A percentile compares a stretch with the other conserved stretches of the same genome.
These are phyloP conservation scores for Abrostola triplasia DNA, from an alignment of 2,888 invertebrate species.

Conservation along the genomic window DNA sequence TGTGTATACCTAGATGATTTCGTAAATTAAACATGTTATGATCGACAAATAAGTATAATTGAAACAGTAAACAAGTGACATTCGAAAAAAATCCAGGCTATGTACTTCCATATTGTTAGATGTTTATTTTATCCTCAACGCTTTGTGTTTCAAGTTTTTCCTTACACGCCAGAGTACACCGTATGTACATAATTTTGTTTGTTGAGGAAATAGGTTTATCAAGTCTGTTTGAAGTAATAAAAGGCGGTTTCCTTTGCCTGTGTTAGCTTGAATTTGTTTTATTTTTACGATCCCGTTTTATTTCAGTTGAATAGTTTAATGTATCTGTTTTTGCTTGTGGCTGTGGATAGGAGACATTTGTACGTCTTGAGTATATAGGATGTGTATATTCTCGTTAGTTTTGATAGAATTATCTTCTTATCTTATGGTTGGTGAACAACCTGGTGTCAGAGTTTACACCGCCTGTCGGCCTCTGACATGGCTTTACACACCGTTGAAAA, in stretches of 20 bases:
- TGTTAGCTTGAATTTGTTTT: constrained; percentile 36
- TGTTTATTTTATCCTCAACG: constrained; percentile 23
- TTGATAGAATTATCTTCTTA: no score
- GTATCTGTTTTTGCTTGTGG: constrained; percentile 3
- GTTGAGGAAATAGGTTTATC: constrained; percentile 59
- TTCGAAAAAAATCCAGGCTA: not conserved
- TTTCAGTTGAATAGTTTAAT: constrained; percentile 10
- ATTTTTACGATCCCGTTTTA: constrained; percentile 32
- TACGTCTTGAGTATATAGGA: not conserved
- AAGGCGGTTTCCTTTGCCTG: constrained; percentile 48
- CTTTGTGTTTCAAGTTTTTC: constrained; percentile 38
- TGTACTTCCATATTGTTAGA: constrained; percentile 13
- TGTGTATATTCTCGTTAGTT: not conserved
- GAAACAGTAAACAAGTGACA: not conserved
- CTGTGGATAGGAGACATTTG: not conserved
- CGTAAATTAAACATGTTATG: no score
- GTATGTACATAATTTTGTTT: constrained; percentile 62
- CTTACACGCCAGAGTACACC: constrained; percentile 49
- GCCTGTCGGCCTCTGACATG: no score
- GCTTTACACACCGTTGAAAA: no score
- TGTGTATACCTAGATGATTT: no score
- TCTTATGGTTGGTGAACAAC: no score
- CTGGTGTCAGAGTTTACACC: no score
- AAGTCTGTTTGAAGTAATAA: constrained; percentile 57
- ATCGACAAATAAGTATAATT: no score